These are phyloP conservation scores for Coreius guichenoti DNA, from an alignment of 2,797 vertebrate genomes.

Conservation along the genomic window DNA sequence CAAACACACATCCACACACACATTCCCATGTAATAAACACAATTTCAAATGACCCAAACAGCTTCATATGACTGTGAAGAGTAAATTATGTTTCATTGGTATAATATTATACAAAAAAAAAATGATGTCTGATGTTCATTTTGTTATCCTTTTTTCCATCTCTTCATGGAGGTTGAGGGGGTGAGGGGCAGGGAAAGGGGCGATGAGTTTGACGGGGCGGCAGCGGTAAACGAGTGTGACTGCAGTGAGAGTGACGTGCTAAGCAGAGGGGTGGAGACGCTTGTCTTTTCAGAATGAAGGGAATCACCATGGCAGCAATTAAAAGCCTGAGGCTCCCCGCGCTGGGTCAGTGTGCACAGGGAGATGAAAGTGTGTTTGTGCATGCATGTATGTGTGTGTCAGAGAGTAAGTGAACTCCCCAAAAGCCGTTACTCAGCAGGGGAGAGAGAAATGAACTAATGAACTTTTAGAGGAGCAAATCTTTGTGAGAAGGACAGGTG, in stretches of 20 bases:
- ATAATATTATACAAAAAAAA: slow-evolving; percentile 7
- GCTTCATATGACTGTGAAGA: not conserved
- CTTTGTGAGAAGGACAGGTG: slow-evolving; percentile 29
- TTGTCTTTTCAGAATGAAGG: slow-evolving; percentile 68
- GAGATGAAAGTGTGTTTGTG: slow-evolving; percentile 73
- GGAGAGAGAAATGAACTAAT: slow-evolving; percentile 46
- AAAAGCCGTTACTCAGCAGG: slow-evolving; percentile 45
- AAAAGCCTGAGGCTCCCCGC: slow-evolving; percentile 71
- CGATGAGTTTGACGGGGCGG: slow-evolving; percentile 58
- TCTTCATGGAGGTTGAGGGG: not conserved
- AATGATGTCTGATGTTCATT: not conserved
- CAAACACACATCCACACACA: slow-evolving; percentile 13
- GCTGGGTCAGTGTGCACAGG: slow-evolving; percentile 77
- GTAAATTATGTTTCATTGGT: not conserved
- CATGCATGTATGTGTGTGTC: slow-evolving; percentile 50
- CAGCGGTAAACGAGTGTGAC: slow-evolving; percentile 60
- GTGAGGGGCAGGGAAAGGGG: slow-evolving; percentile 54
- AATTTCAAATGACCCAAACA: slow-evolving; percentile 10
- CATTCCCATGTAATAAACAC: not conserved
- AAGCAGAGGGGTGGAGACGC: slow-evolving; percentile 56
- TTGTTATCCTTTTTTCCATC: not conserved
- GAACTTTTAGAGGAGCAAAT: slow-evolving; percentile 39
- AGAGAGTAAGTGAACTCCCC: slow-evolving; percentile 37
- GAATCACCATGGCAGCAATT: slow-evolving; percentile 76
- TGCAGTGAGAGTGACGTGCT: slow-evolving; percentile 53